Percentiles rank a stretch among this genome's conserved stretches.
These are phyloP conservation scores for Manis javanica DNA, from an alignment of 2,797 vertebrate species.

Conservation along the genomic window DNA sequence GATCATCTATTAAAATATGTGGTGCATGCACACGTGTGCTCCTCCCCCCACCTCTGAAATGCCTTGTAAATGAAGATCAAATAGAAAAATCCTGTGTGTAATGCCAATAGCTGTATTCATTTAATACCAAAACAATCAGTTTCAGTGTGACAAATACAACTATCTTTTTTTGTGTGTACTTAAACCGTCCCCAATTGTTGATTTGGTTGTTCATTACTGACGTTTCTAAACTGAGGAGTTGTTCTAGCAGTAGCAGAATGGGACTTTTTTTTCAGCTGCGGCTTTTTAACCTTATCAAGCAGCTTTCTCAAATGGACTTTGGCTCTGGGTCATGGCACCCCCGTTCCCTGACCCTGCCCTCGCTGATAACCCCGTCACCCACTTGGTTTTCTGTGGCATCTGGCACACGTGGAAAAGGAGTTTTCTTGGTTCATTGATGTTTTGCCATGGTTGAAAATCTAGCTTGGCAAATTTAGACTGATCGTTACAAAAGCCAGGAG, in stretches of 20 bases:
- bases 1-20: constrained; percentile 78
- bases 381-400: constrained; percentile 31
- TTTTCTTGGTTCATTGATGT: constrained; percentile 64
- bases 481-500: constrained; percentile 55
- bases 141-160: constrained; percentile 24
- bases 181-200: not conserved
- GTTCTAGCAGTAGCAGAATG: not conserved
- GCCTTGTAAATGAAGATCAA: constrained; percentile 56
- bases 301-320: not conserved
- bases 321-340: not conserved
- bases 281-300: not conserved
- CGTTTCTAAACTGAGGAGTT: constrained; percentile 12
- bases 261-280: constrained; percentile 5
- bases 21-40: not conserved
- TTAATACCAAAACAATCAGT: constrained; percentile 6
- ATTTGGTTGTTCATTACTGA: constrained; percentile 29
- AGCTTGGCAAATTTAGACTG: constrained; percentile 72
- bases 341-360: not conserved
- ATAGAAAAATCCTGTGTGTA: not conserved
- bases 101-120: not conserved
- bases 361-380: not conserved
- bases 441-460: constrained; percentile 65
- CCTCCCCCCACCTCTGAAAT: not conserved
- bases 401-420: constrained; percentile 50
- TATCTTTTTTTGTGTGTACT: not conserved